phyloP scores from a whole-genome alignment of 53 echinoderm and acorn worm species.

The Echinarachnius parma region DNA sequence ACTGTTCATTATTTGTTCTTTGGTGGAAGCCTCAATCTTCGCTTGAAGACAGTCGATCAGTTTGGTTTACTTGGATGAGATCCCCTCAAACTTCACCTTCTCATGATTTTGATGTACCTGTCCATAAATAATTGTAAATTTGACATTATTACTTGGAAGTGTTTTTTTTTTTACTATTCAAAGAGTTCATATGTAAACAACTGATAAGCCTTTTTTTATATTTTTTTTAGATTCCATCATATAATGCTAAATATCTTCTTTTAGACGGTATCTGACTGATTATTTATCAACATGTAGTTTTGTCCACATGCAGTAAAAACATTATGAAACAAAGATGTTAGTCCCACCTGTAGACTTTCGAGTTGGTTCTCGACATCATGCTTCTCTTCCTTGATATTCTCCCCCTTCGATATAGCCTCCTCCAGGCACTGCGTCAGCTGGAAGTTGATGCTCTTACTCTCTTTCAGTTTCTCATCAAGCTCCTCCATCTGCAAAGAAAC shows the following conservation, averaged over 20 bases:
- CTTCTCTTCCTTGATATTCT: constrained; percentile 70
- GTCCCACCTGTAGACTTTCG: constrained; percentile 69
- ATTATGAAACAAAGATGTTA: too few relatives aligned
- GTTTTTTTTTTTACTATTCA: too few relatives aligned
- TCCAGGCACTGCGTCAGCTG: constrained; percentile 85
- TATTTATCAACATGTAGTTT: too few relatives aligned
- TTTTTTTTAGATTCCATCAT: too few relatives aligned
- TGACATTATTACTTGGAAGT: too few relatives aligned
- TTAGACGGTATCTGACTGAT: too few relatives aligned
- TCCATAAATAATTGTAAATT: too few relatives aligned
- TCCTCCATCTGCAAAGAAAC: constrained; percentile 58
- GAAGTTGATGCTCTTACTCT: constrained; percentile 70
- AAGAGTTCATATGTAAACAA: too few relatives aligned
- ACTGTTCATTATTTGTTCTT: too few relatives aligned
- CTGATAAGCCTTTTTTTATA: too few relatives aligned
- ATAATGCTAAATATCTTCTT: too few relatives aligned
- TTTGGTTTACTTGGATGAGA: constrained; percentile 91
- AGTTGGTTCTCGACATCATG: constrained; percentile 73
- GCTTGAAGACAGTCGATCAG: constrained; percentile 96
- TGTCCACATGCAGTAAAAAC: too few relatives aligned
- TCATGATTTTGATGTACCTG: constrained; percentile 79
- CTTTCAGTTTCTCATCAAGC: constrained; percentile 56
- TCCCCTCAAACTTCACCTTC: constrained; percentile 79
- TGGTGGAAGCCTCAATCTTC: constrained; percentile 77
- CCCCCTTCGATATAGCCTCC: constrained; percentile 82